phyloP scores from a whole-genome alignment of 2,113 vertebrate genomes.

The Mesembrinibis cayennensis region DNA sequence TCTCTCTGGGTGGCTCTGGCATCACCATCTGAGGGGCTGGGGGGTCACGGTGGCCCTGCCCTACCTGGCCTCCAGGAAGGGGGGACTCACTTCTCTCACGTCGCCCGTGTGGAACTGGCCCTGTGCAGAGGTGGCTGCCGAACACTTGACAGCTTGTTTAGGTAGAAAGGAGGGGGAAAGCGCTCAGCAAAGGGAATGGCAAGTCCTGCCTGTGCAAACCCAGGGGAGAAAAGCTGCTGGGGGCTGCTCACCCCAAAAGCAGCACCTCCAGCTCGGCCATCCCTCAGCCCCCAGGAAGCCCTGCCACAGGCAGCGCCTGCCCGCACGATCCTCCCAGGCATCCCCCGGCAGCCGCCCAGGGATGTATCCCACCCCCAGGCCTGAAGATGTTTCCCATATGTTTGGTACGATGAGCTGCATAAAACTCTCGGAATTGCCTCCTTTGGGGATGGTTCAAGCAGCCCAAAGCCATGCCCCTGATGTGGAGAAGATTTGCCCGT shows the following conservation, averaged over 20 bases:
- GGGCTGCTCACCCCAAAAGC: not conserved
- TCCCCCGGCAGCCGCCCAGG: not conserved
- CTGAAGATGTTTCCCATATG: not conserved
- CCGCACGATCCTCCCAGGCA: not conserved
- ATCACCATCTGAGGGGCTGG: fast-evolving
- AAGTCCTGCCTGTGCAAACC: not conserved
- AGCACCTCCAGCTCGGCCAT: not conserved
- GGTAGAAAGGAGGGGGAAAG: not conserved
- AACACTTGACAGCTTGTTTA: not conserved
- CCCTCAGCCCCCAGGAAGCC: not conserved
- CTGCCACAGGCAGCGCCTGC: not conserved
- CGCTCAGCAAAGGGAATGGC: not conserved
- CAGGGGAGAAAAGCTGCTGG: not conserved
- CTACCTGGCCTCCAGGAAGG: not conserved
- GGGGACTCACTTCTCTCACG: not conserved
- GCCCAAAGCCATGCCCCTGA: not conserved
- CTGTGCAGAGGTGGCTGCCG: not conserved
- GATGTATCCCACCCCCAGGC: not conserved
- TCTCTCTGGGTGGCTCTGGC: not conserved
- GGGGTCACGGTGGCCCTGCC: not conserved
- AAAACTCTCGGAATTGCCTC: not conserved
- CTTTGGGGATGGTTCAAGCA: not conserved
- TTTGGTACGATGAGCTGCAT: not conserved
- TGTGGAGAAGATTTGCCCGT: not conserved
- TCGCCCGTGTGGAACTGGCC: fast-evolving